A percentile compares a stretch with the other conserved stretches of the same genome.
phyloP scores from a whole-genome alignment of 1,140 invertebrate genomes.

The Cardiocondyla obscurior region DNA sequence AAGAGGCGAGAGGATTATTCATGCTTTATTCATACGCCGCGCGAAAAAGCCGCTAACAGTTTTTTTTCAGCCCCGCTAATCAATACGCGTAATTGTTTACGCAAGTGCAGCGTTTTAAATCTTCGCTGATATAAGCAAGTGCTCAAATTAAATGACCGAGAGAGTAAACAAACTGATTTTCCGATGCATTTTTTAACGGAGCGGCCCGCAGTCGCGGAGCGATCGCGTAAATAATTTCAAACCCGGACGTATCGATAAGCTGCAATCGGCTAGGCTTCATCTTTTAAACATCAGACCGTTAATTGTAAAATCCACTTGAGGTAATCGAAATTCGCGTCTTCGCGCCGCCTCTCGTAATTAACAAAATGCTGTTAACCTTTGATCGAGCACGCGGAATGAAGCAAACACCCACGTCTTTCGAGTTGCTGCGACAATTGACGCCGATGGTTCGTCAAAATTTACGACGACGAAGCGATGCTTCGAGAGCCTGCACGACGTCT shows the following conservation, averaged over 20 bases:
- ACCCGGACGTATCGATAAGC: neutral
- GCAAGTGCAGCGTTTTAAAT: neutral
- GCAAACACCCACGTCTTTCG: neutral
- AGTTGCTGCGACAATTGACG: neutral
- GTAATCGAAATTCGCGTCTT: neutral
- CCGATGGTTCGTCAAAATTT: neutral
- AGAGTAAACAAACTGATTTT: neutral
- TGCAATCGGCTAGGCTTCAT: slow-evolving; percentile 33
- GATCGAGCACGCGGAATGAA: neutral
- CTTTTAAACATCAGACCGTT: slow-evolving; percentile 13
- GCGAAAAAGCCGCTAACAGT: neutral
- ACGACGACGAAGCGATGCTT: neutral
- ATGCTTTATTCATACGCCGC: neutral
- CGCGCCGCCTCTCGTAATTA: neutral
- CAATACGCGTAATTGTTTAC: neutral
- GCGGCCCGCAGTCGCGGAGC: neutral
- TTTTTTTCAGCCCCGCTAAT: neutral
- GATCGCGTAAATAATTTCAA: neutral
- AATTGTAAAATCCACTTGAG: neutral
- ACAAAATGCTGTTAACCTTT: slow-evolving; percentile 27
- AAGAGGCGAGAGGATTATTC: neutral
- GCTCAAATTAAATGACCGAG: neutral
- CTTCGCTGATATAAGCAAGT: too few species aligned
- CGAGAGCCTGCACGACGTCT: neutral
- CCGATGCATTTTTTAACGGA: neutral